phyloP scores from a whole-genome alignment of 2,888 invertebrate species.

The Notodromas monacha region DNA sequence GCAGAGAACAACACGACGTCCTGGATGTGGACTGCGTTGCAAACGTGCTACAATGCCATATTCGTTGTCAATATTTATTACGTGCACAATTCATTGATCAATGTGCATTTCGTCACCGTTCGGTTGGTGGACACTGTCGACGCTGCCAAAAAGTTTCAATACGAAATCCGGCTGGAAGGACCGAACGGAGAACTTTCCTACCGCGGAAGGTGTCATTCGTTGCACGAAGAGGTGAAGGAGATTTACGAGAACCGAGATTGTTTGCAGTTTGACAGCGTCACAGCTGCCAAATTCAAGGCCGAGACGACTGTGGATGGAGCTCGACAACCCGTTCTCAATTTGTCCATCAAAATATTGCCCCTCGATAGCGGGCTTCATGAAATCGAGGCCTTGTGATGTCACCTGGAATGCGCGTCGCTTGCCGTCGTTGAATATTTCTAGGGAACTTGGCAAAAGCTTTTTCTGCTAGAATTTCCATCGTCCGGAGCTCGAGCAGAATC shows the following conservation, averaged over 20 bases:
- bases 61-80: constrained; percentile 5
- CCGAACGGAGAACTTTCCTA: not conserved
- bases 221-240: constrained; percentile 1
- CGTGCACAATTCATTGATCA: not conserved
- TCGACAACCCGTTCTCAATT: not conserved
- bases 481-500: too few relatives aligned
- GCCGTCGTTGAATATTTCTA: too few relatives aligned
- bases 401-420: too few relatives aligned
- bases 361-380: too few relatives aligned
- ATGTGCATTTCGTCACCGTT: not conserved
- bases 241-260: constrained; percentile 5
- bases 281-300: not conserved
- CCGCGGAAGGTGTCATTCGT: not conserved
- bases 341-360: too few relatives aligned
- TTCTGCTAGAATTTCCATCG: too few relatives aligned
- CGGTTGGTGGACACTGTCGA: constrained; percentile 1
- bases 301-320: not conserved
- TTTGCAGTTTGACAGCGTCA: not conserved
- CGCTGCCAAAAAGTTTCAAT: not conserved
- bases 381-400: too few relatives aligned
- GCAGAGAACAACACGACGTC: not conserved
- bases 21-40: constrained; percentile 2
- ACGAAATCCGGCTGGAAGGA: not conserved
- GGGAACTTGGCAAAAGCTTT: too few relatives aligned
- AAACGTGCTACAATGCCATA: not conserved